phyloP scores from a whole-genome alignment of 2,888 invertebrate species.

The Hoplodrina blanda region DNA sequence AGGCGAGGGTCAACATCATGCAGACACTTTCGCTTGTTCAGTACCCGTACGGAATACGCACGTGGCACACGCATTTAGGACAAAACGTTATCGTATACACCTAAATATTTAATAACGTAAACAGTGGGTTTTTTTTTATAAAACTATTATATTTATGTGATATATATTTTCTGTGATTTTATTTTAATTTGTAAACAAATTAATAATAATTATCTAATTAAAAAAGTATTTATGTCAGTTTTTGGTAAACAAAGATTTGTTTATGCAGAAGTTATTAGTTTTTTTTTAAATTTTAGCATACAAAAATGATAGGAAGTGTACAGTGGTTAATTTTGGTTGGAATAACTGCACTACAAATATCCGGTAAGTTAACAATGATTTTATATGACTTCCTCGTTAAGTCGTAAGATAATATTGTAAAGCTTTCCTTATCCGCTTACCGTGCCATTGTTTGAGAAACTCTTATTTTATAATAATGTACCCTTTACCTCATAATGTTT shows the following conservation, averaged over 20 bases:
- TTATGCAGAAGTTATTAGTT: slow-evolving; percentile 1
- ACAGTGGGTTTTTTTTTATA: slow-evolving; percentile 16
- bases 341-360: slow-evolving; percentile 80
- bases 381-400: neutral
- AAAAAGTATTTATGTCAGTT: neutral
- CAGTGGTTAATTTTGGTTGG: slow-evolving; percentile 85
- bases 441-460: neutral
- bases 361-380: slow-evolving; percentile 73
- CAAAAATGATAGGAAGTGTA: slow-evolving; percentile 78
- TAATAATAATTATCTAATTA: neutral
- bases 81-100: slow-evolving; percentile 31
- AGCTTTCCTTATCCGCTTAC: neutral
- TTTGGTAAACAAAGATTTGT: slow-evolving; percentile 32
- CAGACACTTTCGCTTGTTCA: slow-evolving; percentile 84
- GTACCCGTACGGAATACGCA: slow-evolving; percentile 76
- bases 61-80: slow-evolving; percentile 72
- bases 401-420: neutral
- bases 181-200: slow-evolving; percentile 5
- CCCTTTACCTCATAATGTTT: neutral
- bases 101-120: slow-evolving; percentile 20
- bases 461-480: neutral
- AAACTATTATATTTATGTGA: slow-evolving; percentile 35
- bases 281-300: slow-evolving; percentile 26
- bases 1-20: slow-evolving; percentile 73
- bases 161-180: slow-evolving; percentile 33